These are phyloP conservation scores for Phrynosoma platyrhinos DNA, from an alignment of 2,113 vertebrate species.

Conservation along the genomic window DNA sequence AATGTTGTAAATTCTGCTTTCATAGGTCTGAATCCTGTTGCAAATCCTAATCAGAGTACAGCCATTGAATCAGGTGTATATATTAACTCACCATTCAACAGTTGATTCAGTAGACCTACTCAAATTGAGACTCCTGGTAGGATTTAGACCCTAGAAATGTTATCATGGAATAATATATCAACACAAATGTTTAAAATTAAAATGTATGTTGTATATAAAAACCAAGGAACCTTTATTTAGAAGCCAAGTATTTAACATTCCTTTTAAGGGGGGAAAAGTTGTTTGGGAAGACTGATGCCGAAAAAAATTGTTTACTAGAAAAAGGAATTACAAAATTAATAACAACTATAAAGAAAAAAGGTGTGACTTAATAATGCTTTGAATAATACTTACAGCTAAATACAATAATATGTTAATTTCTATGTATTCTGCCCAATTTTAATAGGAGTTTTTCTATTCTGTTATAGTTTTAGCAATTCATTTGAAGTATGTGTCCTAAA, in stretches of 20 bases:
- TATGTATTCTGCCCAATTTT: not conserved
- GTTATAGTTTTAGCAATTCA: not conserved
- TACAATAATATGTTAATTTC: not conserved
- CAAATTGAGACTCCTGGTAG: too few species aligned
- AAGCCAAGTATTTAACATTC: not conserved
- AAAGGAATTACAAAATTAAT: not conserved
- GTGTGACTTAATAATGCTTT: not conserved
- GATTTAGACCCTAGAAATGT: too few species aligned
- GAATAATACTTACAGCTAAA: slow-evolving; percentile 20
- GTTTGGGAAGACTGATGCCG: not conserved
- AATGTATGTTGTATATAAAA: not conserved
- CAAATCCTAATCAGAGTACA: too few species aligned
- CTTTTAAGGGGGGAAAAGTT: slow-evolving; percentile 14
- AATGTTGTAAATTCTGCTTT: too few species aligned
- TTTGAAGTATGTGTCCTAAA: not conserved
- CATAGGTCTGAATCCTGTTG: too few species aligned
- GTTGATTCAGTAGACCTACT: too few species aligned
- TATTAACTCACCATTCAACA: too few species aligned
- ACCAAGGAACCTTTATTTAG: not conserved
- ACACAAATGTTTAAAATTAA: not conserved
- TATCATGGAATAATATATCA: too few species aligned
- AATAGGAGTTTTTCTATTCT: not conserved
- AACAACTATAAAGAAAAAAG: not conserved
- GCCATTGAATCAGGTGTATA: too few species aligned
- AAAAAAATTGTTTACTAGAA: not conserved